A percentile compares a stretch with the other conserved stretches of the same genome.
phyloP scores from a whole-genome alignment of 2,888 invertebrate species.

The Endotricha flammealis region DNA sequence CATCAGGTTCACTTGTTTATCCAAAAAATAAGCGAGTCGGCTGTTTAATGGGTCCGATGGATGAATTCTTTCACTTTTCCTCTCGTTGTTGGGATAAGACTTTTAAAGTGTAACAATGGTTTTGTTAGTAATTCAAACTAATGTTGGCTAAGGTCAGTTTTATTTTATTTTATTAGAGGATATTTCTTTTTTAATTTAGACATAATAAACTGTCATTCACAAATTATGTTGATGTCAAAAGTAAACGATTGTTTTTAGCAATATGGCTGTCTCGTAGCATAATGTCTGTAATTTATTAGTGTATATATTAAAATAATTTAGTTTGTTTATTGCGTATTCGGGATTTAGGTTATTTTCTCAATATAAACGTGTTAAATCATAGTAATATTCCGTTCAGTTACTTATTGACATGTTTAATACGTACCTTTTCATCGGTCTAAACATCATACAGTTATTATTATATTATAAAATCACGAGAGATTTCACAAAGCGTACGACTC shows the following conservation, averaged over 20 bases:
- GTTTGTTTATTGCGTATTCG: too few relatives aligned
- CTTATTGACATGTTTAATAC: conserved; percentile 54
- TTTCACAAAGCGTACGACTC: conserved; percentile 38
- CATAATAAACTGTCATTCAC: too few relatives aligned
- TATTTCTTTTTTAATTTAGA: too few relatives aligned
- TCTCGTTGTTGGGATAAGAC: conserved; percentile 49
- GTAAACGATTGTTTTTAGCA: too few relatives aligned
- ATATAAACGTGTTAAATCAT: conserved; percentile 34
- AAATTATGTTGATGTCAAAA: too few relatives aligned
- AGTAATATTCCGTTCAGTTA: conserved; percentile 59
- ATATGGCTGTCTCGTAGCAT: too few relatives aligned
- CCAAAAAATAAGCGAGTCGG: conserved; percentile 54
- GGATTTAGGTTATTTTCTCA: too few relatives aligned
- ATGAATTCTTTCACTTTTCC: conserved; percentile 60
- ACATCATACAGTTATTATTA: conserved; percentile 64
- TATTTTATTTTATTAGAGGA: too few relatives aligned
- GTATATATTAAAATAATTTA: too few relatives aligned
- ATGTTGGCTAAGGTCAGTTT: too few relatives aligned
- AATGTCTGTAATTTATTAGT: too few relatives aligned
- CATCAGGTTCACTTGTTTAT: conserved; percentile 54
- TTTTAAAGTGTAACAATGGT: conserved; percentile 36
- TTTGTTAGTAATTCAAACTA: conserved; percentile 4
- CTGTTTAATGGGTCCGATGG: conserved; percentile 52
- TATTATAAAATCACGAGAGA: conserved; percentile 72
- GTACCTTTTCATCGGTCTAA: conserved; percentile 50